These are phyloP conservation scores for Oegoconia quadripuncta DNA, from an alignment of 2,888 invertebrate species.

Conservation along the genomic window DNA sequence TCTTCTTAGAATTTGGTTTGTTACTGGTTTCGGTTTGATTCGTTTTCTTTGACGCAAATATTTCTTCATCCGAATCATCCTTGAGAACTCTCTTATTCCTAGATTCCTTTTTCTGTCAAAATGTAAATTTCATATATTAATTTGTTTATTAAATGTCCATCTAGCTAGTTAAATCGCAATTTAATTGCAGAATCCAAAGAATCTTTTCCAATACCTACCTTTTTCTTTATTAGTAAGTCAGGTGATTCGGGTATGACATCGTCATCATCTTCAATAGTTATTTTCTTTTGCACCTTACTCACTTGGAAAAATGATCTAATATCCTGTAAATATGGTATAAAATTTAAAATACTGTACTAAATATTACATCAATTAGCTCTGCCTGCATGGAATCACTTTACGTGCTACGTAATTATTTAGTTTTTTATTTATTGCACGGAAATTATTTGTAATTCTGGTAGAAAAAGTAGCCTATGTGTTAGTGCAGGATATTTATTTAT, in stretches of 20 bases:
- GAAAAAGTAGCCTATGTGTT: too few relatives aligned
- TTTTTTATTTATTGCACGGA: too few relatives aligned
- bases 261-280: slow-evolving; percentile 70
- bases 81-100: slow-evolving; percentile 42
- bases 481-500: too few relatives aligned
- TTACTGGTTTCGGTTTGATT: slow-evolving; percentile 19
- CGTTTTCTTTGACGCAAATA: slow-evolving; percentile 39
- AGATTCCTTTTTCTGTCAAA: slow-evolving; percentile 53
- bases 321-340: slow-evolving; percentile 74
- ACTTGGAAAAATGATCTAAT: slow-evolving; percentile 80
- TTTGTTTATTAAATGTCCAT: slow-evolving; percentile 10
- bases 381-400: too few relatives aligned
- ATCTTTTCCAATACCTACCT: slow-evolving; percentile 37
- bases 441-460: too few relatives aligned
- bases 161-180: not conserved
- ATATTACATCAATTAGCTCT: too few relatives aligned
- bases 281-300: slow-evolving; percentile 38
- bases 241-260: slow-evolving; percentile 80
- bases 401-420: too few relatives aligned
- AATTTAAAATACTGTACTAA: too few relatives aligned
- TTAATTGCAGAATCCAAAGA: not conserved
- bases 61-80: slow-evolving; percentile 63
- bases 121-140: slow-evolving; percentile 13
- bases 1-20: slow-evolving; percentile 33
- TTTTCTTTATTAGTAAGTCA: slow-evolving; percentile 68